phyloP scores from a whole-genome alignment of 2,888 invertebrate genomes.

The Trachelus tabidus region DNA sequence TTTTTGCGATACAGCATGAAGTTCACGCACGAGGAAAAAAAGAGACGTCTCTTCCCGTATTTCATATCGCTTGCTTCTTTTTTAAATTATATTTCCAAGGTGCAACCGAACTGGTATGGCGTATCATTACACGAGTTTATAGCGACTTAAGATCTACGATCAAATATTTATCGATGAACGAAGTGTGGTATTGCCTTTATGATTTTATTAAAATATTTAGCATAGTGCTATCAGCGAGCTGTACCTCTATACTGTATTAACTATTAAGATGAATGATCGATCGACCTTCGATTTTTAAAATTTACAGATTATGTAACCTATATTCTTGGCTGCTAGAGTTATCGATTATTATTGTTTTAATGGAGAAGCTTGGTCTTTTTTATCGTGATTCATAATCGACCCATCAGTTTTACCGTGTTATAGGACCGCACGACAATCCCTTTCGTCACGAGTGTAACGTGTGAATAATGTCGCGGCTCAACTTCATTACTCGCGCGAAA shows the following conservation, averaged over 20 bases:
- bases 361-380: background rate
- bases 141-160: background rate
- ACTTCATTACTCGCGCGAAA: constrained; percentile 21
- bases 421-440: background rate
- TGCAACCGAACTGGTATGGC: background rate
- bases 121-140: background rate
- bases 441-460: background rate
- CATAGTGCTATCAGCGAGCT: background rate
- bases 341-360: background rate
- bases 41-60: background rate
- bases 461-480: constrained; percentile 16
- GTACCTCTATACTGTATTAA: background rate
- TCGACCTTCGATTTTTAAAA: background rate
- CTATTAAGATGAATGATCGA: background rate
- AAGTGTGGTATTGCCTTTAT: background rate
- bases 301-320: background rate
- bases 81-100: background rate
- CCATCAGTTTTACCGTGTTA: background rate
- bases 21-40: constrained; percentile 2
- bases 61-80: background rate
- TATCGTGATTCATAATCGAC: background rate
- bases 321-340: background rate
- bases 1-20: constrained; percentile 11
- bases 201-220: background rate
- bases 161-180: background rate